Conservation (phyloP, 1,140 invertebrate species). For the Tetramorium parvispinum region DNA sequence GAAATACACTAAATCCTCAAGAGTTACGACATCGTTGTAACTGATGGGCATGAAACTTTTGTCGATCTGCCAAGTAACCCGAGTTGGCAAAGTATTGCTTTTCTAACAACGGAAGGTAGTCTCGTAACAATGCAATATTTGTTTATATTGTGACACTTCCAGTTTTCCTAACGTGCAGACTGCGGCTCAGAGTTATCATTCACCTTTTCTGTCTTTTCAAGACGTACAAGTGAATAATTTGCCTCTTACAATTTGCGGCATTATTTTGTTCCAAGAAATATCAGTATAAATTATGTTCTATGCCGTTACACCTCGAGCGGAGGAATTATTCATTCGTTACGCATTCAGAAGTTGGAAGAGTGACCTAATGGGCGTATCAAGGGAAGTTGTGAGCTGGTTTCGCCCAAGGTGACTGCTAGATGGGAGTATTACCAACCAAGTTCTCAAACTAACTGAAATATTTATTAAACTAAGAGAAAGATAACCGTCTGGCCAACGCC, state of each 20-base stretch:
- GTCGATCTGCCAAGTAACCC: conserved; percentile 12
- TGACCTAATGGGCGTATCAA: neutral
- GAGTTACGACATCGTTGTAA: conserved; percentile 19
- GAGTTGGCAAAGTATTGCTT: conserved; percentile 4
- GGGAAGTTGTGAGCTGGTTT: neutral
- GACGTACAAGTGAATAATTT: neutral
- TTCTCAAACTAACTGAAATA: neutral
- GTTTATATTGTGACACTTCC: neutral
- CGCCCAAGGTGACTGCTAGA: neutral
- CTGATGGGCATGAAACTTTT: conserved; percentile 39
- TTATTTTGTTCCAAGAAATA: neutral
- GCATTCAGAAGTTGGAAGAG: neutral
- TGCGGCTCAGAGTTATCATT: conserved; percentile 3
- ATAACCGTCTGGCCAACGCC: neutral
- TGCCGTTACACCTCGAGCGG: neutral
- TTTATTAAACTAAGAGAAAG: neutral
- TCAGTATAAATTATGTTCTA: neutral
- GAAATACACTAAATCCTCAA: neutral
- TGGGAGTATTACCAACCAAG: neutral
- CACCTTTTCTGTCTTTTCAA: neutral
- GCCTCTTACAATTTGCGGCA: neutral
- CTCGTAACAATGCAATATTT: neutral
- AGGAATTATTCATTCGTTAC: neutral
- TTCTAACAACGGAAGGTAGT: neutral
- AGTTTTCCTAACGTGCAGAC: neutral